A percentile compares a stretch with the other conserved stretches of the same genome.
phyloP scores from a whole-genome alignment of 2,113 vertebrate genomes.

The Potamarius usumacintae region DNA sequence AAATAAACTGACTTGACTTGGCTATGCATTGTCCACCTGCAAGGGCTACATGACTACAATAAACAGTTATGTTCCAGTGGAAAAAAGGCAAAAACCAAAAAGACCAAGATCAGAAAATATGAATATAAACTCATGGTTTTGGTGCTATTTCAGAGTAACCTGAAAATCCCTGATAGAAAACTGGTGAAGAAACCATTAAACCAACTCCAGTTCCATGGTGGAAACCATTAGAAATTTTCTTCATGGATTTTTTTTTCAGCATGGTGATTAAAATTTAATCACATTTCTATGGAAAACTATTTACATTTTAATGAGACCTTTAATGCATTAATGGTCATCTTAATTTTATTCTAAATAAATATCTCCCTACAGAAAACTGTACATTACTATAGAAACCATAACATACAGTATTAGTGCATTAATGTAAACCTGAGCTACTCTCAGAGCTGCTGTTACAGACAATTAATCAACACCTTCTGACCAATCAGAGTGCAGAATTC shows the following conservation, averaged over 20 bases:
- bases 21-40: too few relatives aligned
- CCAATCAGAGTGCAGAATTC: neutral
- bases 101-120: neutral
- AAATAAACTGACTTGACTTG: too few relatives aligned
- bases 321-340: neutral
- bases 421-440: neutral
- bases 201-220: too few relatives aligned
- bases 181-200: neutral
- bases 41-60: neutral
- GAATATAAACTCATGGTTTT: neutral
- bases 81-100: neutral
- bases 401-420: neutral
- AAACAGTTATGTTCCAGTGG: too few relatives aligned
- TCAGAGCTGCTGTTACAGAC: neutral
- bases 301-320: neutral
- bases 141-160: neutral
- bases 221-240: too few relatives aligned
- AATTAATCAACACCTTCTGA: neutral
- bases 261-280: neutral
- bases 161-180: neutral
- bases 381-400: neutral
- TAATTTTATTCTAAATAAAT: neutral
- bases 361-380: neutral
- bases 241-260: neutral
- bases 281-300: too few relatives aligned